Conservation (phyloP, 2,888 invertebrate species). For the Eilema caniola region DNA sequence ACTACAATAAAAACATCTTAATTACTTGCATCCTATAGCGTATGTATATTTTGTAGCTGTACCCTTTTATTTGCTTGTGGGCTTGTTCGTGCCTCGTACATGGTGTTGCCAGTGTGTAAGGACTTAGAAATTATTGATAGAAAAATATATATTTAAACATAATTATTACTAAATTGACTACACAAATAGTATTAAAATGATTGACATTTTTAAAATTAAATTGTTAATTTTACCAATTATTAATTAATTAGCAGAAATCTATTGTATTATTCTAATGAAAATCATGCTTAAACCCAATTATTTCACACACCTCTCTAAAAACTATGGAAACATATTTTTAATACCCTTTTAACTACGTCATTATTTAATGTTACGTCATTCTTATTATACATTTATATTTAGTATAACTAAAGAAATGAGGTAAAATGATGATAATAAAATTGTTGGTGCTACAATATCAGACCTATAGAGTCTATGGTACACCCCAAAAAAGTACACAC, state of each 20-base stretch:
- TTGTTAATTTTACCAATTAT: neutral
- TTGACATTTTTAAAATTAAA: neutral
- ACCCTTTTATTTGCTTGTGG: constrained; percentile 60
- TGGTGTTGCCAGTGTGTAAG: constrained; percentile 39
- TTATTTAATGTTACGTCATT: constrained; percentile 13
- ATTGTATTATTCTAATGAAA: constrained; percentile 22
- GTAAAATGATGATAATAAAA: constrained; percentile 15
- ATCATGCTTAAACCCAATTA: constrained; percentile 37
- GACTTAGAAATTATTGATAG: constrained; percentile 27
- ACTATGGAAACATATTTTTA: constrained; percentile 8
- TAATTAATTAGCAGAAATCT: constrained; percentile 27
- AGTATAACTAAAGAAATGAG: neutral
- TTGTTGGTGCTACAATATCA: neutral
- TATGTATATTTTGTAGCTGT: constrained; percentile 59
- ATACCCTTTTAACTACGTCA: constrained; percentile 8
- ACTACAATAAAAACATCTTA: constrained; percentile 35
- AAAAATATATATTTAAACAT: constrained; percentile 20
- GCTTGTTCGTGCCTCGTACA: constrained; percentile 51
- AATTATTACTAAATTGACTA: constrained; percentile 2
- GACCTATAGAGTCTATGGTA: too few relatives aligned
- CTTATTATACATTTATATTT: neutral
- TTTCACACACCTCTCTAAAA: constrained; percentile 37
- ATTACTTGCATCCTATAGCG: constrained; percentile 66
- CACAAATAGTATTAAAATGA: neutral
- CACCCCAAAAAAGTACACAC: too few relatives aligned